Conservation (phyloP, 1,140 invertebrate genomes). For the Cardiocondyla obscurior region DNA sequence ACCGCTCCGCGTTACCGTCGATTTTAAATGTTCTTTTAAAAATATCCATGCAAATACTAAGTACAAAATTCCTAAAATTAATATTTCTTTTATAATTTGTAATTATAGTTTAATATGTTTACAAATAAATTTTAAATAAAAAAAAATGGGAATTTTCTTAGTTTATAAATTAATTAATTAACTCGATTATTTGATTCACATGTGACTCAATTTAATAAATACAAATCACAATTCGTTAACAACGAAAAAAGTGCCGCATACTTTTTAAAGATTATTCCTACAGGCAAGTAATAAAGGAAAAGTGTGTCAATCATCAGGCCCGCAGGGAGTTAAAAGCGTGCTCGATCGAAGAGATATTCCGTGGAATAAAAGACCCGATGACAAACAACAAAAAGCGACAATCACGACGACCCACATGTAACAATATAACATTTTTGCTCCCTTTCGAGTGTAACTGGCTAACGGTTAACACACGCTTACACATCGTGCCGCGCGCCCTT, state of each 20-base stretch:
- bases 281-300: neutral
- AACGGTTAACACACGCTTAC: constrained; percentile 40
- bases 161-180: neutral
- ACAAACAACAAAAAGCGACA: constrained; percentile 42
- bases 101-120: neutral
- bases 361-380: constrained; percentile 30
- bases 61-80: neutral
- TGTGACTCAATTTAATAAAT: neutral
- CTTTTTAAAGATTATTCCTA: neutral
- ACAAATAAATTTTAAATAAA: neutral
- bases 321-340: constrained; percentile 15
- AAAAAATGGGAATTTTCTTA: no score
- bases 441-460: constrained; percentile 34
- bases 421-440: constrained; percentile 38
- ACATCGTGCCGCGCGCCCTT: neutral
- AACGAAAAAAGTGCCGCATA: neutral
- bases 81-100: neutral
- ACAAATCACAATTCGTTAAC: neutral
- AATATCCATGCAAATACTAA: neutral
- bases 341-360: constrained; percentile 38
- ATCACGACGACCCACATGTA: constrained; percentile 23
- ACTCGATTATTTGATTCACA: neutral
- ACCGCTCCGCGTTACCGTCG: neutral
- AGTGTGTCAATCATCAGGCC: neutral
- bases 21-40: neutral